phyloP scores from a whole-genome alignment of 2,888 invertebrate genomes.

The Pollenia labialis region DNA sequence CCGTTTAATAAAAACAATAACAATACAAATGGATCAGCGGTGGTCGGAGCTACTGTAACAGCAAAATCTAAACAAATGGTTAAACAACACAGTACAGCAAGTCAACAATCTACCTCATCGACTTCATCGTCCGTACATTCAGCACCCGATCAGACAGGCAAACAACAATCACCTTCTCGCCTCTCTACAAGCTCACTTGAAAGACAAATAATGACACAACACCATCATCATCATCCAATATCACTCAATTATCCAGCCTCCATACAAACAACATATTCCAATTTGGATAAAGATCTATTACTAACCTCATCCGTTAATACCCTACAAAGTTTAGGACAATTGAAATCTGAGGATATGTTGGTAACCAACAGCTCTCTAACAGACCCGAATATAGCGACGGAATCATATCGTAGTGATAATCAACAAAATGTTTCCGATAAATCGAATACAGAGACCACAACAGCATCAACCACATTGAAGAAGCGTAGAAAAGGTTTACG shows the following conservation, averaged over 20 bases:
- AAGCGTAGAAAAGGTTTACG: slow-evolving; percentile 76
- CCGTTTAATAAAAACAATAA: slow-evolving; percentile 52
- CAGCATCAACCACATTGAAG: slow-evolving; percentile 66
- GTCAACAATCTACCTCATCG: slow-evolving; percentile 79
- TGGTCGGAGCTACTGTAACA: slow-evolving; percentile 51
- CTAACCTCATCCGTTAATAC: slow-evolving; percentile 65
- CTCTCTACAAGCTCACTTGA: slow-evolving; percentile 70
- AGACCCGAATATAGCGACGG: slow-evolving; percentile 74
- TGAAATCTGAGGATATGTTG: slow-evolving; percentile 59
- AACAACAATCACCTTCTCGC: slow-evolving; percentile 74
- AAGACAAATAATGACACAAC: slow-evolving; percentile 72
- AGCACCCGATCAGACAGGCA: slow-evolving; percentile 74
- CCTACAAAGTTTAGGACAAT: slow-evolving; percentile 69
- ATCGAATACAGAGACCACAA: slow-evolving; percentile 35
- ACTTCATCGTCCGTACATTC: slow-evolving; percentile 79
- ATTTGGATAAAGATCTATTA: slow-evolving; percentile 57
- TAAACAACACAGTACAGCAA: slow-evolving; percentile 78
- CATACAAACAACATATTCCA: slow-evolving; percentile 59
- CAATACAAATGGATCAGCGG: slow-evolving; percentile 46
- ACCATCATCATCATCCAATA: slow-evolving; percentile 63
- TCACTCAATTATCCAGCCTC: slow-evolving; percentile 24
- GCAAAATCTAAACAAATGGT: slow-evolving; percentile 77
- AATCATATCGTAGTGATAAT: slow-evolving; percentile 76
- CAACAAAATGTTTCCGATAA: slow-evolving; percentile 68
- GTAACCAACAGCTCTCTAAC: slow-evolving; percentile 54